Percentiles rank a stretch among this genome's conserved stretches.
phyloP scores from a whole-genome alignment of 2,797 vertebrate species.

The Coccyzus lansbergi region DNA sequence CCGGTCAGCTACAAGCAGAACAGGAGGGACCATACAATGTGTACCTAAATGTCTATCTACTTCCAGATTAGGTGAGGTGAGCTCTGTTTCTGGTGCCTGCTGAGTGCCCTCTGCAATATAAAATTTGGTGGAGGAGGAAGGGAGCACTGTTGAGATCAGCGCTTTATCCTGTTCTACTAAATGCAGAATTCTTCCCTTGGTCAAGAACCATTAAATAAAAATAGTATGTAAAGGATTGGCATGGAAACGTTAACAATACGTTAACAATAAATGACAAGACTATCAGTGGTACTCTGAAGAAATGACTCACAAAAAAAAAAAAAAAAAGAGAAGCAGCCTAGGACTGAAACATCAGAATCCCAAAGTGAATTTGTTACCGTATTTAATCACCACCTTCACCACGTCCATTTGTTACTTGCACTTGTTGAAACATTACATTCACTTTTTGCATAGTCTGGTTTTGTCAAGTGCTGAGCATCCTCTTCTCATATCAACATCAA shows the following conservation, averaged over 20 bases:
- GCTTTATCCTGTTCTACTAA: neutral
- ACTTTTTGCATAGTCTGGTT: neutral
- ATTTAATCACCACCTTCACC: neutral
- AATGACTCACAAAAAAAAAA: neutral
- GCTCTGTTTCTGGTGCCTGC: fast-evolving
- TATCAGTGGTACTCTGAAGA: neutral
- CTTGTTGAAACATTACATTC: neutral
- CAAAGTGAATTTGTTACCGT: neutral
- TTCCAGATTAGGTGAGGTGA: fast-evolving
- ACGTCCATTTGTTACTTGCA: neutral
- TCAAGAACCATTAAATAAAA: neutral
- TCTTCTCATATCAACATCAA: neutral
- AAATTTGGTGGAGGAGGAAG: neutral
- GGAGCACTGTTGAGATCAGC: neutral
- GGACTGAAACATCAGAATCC: neutral
- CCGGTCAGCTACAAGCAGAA: neutral
- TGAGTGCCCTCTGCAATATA: fast-evolving
- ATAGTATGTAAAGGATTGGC: fast-evolving
- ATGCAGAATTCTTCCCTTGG: neutral
- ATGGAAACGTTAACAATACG: neutral
- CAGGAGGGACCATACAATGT: neutral
- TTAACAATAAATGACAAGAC: neutral
- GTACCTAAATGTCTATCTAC: fast-evolving
- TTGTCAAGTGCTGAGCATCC: conserved; percentile 1
- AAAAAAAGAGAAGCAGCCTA: neutral